These are phyloP conservation scores for Drosophila eohydei DNA, from an alignment of 2,888 invertebrate genomes.

Conservation along the genomic window DNA sequence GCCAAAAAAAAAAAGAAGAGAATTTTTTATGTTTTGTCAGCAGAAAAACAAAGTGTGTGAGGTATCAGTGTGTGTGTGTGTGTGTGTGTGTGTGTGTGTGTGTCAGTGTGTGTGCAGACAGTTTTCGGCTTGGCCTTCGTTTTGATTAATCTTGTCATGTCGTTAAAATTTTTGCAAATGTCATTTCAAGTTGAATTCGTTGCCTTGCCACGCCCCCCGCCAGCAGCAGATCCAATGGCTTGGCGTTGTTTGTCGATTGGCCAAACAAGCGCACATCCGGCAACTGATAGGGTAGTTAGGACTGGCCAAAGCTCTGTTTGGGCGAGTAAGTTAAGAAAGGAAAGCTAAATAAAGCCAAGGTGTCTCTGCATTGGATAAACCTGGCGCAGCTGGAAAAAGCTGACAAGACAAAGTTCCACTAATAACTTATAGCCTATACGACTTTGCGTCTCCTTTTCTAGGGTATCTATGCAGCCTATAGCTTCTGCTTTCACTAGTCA, in stretches of 20 bases:
- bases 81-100: neutral
- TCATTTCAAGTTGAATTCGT: slow-evolving; percentile 72
- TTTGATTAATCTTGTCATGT: slow-evolving; percentile 78
- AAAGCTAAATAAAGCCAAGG: no score
- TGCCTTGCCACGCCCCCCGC: neutral
- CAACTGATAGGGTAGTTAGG: neutral
- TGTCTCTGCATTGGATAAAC: no score
- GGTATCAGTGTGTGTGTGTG: neutral
- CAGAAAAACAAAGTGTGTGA: slow-evolving; percentile 59
- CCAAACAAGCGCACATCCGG: slow-evolving; percentile 8
- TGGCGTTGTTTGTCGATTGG: slow-evolving; percentile 38
- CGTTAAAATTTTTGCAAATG: slow-evolving; percentile 80
- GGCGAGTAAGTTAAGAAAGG: neutral
- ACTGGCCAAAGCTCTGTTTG: slow-evolving; percentile 9
- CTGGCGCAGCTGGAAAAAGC: no score
- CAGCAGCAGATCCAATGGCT: neutral
- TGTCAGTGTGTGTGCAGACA: slow-evolving; percentile 27
- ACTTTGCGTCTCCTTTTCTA: neutral
- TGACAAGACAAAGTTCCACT: no score
- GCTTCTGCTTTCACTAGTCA: neutral
- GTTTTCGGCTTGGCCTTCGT: slow-evolving; percentile 57
- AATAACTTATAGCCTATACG: no score
- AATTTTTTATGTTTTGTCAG: slow-evolving; percentile 70
- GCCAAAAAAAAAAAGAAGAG: slow-evolving; percentile 13
- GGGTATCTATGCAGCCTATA: neutral